Evolutionary conservation across 2,888 invertebrate genomes (phyloP).

Genomic region (Drosophila testacea): DNA sequence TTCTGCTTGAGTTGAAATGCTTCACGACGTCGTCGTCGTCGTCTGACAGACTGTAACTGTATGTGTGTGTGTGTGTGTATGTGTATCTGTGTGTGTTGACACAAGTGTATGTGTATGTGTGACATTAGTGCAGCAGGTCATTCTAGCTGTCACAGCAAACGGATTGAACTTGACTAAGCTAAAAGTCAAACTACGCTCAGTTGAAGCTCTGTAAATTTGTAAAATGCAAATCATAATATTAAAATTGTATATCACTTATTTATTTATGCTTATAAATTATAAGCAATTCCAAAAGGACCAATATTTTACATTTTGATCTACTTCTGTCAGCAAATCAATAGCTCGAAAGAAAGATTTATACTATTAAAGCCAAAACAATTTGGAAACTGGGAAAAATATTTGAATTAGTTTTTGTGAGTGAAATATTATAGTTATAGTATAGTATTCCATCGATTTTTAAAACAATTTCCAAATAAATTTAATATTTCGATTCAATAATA

Average conservation of each 20-base stretch:
- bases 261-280: background rate
- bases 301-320: background rate
- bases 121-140: conserved; percentile 70
- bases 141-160: conserved; percentile 33
- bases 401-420: too few relatives aligned
- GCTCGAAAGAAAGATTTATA: background rate
- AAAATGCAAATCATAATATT: conserved; percentile 2
- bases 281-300: background rate
- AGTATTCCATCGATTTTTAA: too few relatives aligned
- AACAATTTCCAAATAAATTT: too few relatives aligned
- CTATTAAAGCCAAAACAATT: background rate
- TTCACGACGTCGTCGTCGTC: conserved; percentile 26
- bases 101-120: conserved; percentile 14
- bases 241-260: background rate
- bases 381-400: too few relatives aligned
- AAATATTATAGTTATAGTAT: too few relatives aligned
- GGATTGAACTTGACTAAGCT: conserved; percentile 61
- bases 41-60: conserved; percentile 22
- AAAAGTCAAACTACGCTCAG: conserved; percentile 47
- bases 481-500: background rate
- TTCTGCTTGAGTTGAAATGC: conserved; percentile 66
- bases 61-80: conserved; percentile 8
- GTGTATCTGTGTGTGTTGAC: conserved; percentile 4
- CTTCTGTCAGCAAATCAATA: conserved; percentile 7
- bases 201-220: conserved; percentile 7